Conservation (phyloP, 2,797 vertebrate species). For the Coilia nasus region DNA sequence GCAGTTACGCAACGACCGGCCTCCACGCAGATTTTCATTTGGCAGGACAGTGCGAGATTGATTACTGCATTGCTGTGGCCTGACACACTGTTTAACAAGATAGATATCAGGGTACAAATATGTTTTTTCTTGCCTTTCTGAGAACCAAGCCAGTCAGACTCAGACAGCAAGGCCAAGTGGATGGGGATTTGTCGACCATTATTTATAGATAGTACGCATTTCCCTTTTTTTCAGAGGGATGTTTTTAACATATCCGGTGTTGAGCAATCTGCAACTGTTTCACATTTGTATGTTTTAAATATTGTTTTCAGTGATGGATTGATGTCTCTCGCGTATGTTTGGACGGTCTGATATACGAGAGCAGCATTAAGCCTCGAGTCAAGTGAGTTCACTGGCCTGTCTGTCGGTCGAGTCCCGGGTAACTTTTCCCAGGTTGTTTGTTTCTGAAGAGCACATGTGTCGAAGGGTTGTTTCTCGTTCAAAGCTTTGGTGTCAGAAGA, state of each 20-base stretch:
- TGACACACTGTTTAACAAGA: conserved; percentile 68
- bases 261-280: not conserved
- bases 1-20: not conserved
- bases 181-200: not conserved
- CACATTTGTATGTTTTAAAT: not conserved
- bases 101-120: conserved; percentile 62
- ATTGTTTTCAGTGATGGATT: not conserved
- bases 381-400: conserved; percentile 41
- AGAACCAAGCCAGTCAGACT: not conserved
- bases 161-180: not conserved
- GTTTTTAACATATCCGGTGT: not conserved
- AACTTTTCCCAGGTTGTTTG: conserved; percentile 48
- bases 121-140: conserved; percentile 46
- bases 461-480: conserved; percentile 71
- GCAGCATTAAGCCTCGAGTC: not conserved
- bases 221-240: conserved; percentile 7
- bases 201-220: not conserved
- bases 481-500: conserved; percentile 63
- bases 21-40: conserved; percentile 47
- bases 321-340: not conserved
- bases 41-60: conserved; percentile 59
- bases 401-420: conserved; percentile 45
- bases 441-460: conserved; percentile 55
- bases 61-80: conserved; percentile 58
- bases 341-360: not conserved